Evolutionary conservation across 2,888 invertebrate genomes (phyloP), one percentile per base, ranked within the genome.

Genomic region (Melanophora roralis): DNA sequence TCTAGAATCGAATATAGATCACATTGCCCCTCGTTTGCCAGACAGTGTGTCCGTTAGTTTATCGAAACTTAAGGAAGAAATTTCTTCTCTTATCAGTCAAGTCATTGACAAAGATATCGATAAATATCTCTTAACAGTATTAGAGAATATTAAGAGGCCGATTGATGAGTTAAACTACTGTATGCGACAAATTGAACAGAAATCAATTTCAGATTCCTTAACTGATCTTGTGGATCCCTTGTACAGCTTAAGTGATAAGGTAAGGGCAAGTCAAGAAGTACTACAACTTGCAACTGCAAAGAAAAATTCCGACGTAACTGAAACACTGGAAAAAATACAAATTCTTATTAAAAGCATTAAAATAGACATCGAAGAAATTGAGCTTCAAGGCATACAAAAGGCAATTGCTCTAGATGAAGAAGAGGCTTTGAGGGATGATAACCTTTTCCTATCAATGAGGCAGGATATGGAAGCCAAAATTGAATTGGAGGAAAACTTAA

Each of bases 81-180:
- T 93, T 16, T 92, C 93, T 0, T 91, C 91, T 81, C 87, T 92
- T 9, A 89, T 93, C 68, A 92, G 92, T 85, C 91, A 91, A 79
- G 91, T 92, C 4, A 90, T 93, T 68, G 92, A 92, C 82, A 86
- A 84, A 19, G 86, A 88, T 8, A 85, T 90, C 1, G 86, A 87
- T 23, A 88, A 88, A 27, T 88, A 89, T 69, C 89, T 89, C 51
- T 84, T 92, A 5, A 89, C 89, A 6, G 88, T 91, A 7, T 84
- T 92, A 12, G 91, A 92, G 78, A 91, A 89, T 82, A 84, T 92
- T 0, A 90, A 91, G 36, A 90, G 91, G 47, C 92, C 92, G 0
- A 86, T 92, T 8, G 91, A 92, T 83, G 91, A 90, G 81, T 83
- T 91, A 0, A 91, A 91, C 80, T 90, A 90, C 73, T 90, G 90